phyloP scores from a whole-genome alignment of 2,113 vertebrate species.

The Aldabrachelys gigantea region DNA sequence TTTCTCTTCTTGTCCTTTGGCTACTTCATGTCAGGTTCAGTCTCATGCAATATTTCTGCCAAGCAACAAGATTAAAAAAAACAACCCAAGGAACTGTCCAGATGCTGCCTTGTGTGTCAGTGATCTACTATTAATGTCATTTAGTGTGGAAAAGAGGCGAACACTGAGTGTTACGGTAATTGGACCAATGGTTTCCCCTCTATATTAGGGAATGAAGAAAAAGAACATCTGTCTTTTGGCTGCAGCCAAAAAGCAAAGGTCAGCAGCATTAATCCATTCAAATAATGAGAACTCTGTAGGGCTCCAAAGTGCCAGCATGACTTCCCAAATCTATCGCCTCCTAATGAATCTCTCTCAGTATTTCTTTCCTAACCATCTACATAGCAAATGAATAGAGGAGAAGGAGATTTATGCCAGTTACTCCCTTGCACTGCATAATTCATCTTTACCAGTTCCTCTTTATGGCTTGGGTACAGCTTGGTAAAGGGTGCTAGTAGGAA shows the following conservation, averaged over 20 bases:
- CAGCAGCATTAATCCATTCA: conserved; percentile 25
- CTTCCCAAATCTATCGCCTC: conserved; percentile 50
- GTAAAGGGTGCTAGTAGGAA: neutral
- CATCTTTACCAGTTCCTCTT: neutral
- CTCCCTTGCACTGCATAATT: neutral
- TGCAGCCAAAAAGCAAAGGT: neutral
- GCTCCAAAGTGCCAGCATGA: neutral
- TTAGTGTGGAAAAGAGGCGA: neutral
- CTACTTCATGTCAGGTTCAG: neutral
- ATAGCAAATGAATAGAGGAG: conserved; percentile 28
- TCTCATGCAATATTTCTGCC: neutral
- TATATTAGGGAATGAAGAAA: neutral
- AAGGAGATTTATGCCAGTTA: conserved; percentile 25
- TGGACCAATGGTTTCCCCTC: neutral
- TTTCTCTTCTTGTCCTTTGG: neutral
- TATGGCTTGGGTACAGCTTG: neutral
- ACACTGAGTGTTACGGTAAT: neutral
- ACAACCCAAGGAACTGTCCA: neutral
- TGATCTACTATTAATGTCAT: neutral
- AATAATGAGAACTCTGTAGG: conserved; percentile 17
- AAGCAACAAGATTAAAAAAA: neutral
- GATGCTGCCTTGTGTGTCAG: neutral
- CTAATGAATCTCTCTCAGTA: conserved; percentile 52
- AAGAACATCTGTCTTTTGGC: conserved; percentile 36
- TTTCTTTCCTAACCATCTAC: conserved; percentile 36